A percentile compares a stretch with the other conserved stretches of the same genome.
phyloP scores from a whole-genome alignment of 1,140 invertebrate genomes.

The Papilio aristodemus region DNA sequence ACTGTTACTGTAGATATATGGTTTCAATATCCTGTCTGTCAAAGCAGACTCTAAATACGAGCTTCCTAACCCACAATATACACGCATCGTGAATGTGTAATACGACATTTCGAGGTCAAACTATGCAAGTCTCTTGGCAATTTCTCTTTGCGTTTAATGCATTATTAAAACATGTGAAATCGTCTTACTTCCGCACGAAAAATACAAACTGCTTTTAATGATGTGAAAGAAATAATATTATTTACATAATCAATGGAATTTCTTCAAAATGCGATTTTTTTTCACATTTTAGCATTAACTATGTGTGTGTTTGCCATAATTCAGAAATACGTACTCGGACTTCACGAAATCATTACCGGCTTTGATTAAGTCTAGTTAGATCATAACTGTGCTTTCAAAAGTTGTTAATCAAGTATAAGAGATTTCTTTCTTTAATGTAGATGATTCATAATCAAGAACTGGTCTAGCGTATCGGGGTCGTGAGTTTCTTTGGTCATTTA shows the following conservation, averaged over 20 bases:
- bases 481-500: not conserved
- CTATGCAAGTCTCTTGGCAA: constrained; percentile 28
- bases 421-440: not conserved
- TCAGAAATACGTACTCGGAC: no score
- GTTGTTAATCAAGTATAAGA: constrained; percentile 1
- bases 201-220: constrained; percentile 22
- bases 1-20: not conserved
- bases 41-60: not conserved
- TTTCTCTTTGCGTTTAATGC: constrained; percentile 35
- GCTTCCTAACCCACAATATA: constrained; percentile 26
- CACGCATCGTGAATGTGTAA: constrained; percentile 30
- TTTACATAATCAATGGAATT: constrained; percentile 1
- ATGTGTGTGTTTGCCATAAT: no score
- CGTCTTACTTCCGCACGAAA: constrained; percentile 27
- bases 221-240: constrained; percentile 17
- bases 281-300: no score
- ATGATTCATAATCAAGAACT: not conserved
- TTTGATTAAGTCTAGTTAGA: not conserved
- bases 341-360: no score
- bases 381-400: constrained; percentile 1
- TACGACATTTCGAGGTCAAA: constrained; percentile 30
- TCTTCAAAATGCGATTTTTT: constrained; percentile 9
- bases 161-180: constrained; percentile 36
- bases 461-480: constrained; percentile 4
- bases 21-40: constrained; percentile 7